Evolutionary conservation across 2,888 invertebrate genomes (phyloP).

Genomic region (Zaprionus obscuricornis): DNA sequence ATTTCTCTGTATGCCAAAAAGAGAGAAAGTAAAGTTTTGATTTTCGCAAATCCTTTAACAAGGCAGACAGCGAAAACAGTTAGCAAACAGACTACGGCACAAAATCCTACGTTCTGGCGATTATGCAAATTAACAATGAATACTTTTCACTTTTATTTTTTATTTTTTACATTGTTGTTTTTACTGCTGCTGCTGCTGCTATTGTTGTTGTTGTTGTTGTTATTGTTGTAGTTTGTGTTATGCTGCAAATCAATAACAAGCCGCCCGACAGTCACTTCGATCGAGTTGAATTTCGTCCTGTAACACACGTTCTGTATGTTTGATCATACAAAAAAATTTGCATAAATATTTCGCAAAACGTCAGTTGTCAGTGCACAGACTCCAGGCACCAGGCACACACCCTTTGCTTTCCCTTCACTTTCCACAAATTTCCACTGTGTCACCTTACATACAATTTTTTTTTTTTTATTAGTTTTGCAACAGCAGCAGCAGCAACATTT

Average conservation of each 20-base stretch:
- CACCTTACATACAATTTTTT: conserved; percentile 64
- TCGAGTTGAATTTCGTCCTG: conserved; percentile 14
- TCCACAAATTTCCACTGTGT: conserved; percentile 43
- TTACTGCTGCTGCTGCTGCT: conserved; percentile 2
- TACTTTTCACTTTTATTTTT: conserved; percentile 11
- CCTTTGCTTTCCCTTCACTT: conserved; percentile 1
- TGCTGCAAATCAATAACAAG: conserved; percentile 58
- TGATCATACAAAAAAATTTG: conserved; percentile 54
- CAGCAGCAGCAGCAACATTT: conserved; percentile 24
- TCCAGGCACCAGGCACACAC: conserved; percentile 12
- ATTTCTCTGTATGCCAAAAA: conserved; percentile 20
- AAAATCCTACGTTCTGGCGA: conserved; percentile 47
- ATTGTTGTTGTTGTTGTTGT: not conserved
- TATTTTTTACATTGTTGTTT: too few species aligned
- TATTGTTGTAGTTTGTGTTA: not conserved
- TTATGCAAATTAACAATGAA: conserved; percentile 69
- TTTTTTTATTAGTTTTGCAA: conserved; percentile 61
- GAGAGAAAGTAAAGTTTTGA: conserved; percentile 58
- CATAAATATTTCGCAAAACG: conserved; percentile 59
- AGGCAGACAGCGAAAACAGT: conserved; percentile 60
- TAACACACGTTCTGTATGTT: conserved; percentile 25
- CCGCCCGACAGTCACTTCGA: conserved; percentile 44
- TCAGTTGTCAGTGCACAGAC: conserved; percentile 18
- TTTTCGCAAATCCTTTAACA: conserved; percentile 69
- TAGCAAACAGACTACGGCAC: conserved; percentile 36